Percentiles rank a stretch among this genome's conserved stretches.
phyloP scores from a whole-genome alignment of 2,113 vertebrate genomes.

The Rhabdomys dilectus region DNA sequence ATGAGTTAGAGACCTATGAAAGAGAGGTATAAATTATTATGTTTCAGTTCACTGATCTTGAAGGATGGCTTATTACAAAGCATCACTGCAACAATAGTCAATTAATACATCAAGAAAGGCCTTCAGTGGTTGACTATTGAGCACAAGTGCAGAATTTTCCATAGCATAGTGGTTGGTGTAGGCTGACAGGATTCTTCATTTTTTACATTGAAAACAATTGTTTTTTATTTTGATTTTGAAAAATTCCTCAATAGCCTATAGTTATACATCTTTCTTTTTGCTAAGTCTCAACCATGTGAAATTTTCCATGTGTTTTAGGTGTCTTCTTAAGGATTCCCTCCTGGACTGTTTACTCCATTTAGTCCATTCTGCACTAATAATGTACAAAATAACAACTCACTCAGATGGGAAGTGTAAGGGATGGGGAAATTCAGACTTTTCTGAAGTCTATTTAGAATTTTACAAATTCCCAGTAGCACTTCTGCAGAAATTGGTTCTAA shows the following conservation, averaged over 20 bases:
- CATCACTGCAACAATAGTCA: background rate
- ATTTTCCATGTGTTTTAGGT: background rate
- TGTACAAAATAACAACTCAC: conserved; percentile 4
- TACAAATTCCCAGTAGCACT: background rate
- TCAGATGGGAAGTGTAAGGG: background rate
- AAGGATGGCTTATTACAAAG: background rate
- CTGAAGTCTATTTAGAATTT: conserved; percentile 28
- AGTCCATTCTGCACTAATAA: background rate
- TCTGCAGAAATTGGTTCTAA: conserved; percentile 24
- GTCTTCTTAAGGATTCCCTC: background rate
- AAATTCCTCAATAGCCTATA: background rate
- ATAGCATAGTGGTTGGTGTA: background rate
- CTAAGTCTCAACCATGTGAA: background rate
- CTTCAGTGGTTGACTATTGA: background rate
- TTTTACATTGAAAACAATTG: background rate
- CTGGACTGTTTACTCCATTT: background rate
- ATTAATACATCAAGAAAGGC: background rate
- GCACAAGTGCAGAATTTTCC: background rate
- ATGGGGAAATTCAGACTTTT: conserved; percentile 19
- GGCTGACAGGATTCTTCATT: background rate
- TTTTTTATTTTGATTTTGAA: background rate
- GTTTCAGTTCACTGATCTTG: background rate
- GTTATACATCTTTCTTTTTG: background rate
- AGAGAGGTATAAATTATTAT: background rate
- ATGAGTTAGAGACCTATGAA: background rate